Base-by-base conservation (phyloP, 2,797 vertebrate genomes). In the Pseudocheirus occidentalis region DNA sequence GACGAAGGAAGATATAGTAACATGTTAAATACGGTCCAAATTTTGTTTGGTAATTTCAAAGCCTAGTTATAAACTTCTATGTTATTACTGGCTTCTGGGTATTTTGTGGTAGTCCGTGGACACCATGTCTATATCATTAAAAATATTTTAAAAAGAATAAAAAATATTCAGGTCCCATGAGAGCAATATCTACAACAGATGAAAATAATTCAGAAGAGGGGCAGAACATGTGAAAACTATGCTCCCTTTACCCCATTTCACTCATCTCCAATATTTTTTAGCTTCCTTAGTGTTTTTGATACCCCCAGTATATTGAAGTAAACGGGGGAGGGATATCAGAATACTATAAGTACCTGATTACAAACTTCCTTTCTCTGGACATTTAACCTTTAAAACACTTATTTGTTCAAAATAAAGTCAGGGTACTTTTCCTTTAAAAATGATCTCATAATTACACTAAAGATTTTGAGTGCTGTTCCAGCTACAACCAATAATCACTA, bases 1-100 rank as follows among this genome's bases (percentile, higher is more conserved):
- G n/a, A 92, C 73, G 94, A 81, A 57, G 97, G 91, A 94, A 21
- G 89, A 66, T 55, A 29, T 29, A 95, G 53, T 90, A 87, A 66
- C 92, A 96, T 55, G 62, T 90, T 56, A 54, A 95, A 96, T 62
- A 89, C 94, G 92, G 92, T 50, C 58, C 62, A 90, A 90, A 93
- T 95, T 97, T 96, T 93, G 62, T 94, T 40, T 95, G 40, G 89
- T 96, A 96, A 94, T 95, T 92, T 96, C 94, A 58, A 96, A 96
- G 55, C 87, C 66, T 94, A 73, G 13, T 89, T 96, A 93, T 81
- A 95, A 94, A 92, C 91, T 96, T 96, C 81, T 50, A 81, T 90
- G 55, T 57, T 28, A 92, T 93, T 92, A 92, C 54, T 91, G 73
- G 66, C 40, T 91, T 91, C 12, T 92, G 52, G 6, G 28, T 93